Conservation (phyloP, 2,113 vertebrate genomes). For the Apus apus region DNA sequence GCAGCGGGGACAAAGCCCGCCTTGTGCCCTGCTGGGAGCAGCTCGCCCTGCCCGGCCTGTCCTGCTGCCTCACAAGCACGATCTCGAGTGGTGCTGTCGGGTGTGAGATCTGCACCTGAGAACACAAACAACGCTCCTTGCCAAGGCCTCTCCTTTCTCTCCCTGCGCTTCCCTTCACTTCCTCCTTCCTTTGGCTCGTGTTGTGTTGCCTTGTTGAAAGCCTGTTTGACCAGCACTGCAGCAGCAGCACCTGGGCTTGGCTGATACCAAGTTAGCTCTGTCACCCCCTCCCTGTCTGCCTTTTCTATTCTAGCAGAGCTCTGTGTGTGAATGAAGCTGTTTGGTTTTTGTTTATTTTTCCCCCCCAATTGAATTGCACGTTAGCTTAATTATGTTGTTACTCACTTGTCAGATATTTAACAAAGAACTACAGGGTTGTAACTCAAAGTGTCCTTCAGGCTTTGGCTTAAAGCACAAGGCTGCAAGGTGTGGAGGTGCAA, state of each 20-base stretch:
- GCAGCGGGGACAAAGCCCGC: no score
- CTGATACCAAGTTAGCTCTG: background rate
- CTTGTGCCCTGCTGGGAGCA: no score
- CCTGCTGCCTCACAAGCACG: background rate
- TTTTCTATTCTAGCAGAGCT: background rate
- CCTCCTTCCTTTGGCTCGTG: fast-evolving
- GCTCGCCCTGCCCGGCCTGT: background rate
- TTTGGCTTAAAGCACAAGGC: background rate
- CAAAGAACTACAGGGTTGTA: background rate
- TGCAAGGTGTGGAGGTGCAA: no score
- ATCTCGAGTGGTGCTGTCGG: background rate
- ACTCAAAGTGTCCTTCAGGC: background rate
- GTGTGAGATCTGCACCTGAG: background rate
- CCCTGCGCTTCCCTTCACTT: fast-evolving
- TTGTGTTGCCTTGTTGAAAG: background rate
- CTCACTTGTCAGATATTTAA: background rate
- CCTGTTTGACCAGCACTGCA: background rate
- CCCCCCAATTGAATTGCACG: fast-evolving
- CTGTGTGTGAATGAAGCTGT: fast-evolving
- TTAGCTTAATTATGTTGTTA: background rate
- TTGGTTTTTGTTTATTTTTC: background rate
- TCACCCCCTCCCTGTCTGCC: background rate
- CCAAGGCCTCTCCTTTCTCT: background rate
- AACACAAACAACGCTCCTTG: background rate
- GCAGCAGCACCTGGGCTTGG: background rate